Percentiles rank a stretch among this genome's conserved stretches.
Conservation (phyloP, 2,797 vertebrate genomes). For the Buceros bicornis region DNA sequence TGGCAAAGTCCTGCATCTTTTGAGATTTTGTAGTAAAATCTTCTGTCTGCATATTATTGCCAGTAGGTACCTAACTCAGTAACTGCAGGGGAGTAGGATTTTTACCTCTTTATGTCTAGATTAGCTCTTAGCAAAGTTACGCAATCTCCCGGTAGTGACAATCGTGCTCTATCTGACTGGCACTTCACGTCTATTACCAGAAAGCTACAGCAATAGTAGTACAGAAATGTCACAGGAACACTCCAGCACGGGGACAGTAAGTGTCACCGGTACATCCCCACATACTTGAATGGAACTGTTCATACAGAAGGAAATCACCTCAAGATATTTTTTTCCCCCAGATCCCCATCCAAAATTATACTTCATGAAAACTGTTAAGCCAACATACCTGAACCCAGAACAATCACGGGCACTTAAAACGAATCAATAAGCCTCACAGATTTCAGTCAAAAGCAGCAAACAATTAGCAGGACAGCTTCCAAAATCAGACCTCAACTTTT, state of each 20-base stretch:
- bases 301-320: neutral
- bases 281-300: neutral
- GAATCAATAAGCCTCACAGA: neutral
- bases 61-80: neutral
- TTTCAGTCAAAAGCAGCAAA: neutral
- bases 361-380: neutral
- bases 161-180: neutral
- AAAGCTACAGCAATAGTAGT: neutral
- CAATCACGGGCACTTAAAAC: neutral
- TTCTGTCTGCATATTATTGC: neutral
- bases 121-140: neutral
- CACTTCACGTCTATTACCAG: neutral
- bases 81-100: neutral
- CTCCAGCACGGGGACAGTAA: neutral
- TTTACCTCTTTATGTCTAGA: neutral
- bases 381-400: neutral
- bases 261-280: rapidly evolving
- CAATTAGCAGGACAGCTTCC: neutral
- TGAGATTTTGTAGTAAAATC: neutral
- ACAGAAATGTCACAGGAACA: neutral
- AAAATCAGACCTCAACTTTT: neutral
- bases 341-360: neutral
- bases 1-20: neutral
- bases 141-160: neutral
- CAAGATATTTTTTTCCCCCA: neutral